Evolutionary conservation across 2,113 vertebrate species (phyloP).

Genomic region (Urocynchramus pylzowi): DNA sequence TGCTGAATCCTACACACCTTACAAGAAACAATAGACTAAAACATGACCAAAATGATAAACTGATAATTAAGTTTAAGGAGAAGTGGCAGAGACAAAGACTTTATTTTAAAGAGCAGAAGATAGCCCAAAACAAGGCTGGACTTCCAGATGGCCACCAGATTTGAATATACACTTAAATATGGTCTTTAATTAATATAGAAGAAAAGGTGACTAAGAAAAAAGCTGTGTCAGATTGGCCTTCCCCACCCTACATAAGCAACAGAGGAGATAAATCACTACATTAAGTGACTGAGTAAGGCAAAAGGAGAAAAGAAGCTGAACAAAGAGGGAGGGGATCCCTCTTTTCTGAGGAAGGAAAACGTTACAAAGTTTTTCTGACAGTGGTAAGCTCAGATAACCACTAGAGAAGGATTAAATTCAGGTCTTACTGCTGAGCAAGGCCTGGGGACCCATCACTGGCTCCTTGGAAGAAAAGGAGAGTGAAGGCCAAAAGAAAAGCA

Average conservation of each 20-base stretch:
- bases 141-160: neutral
- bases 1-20: neutral
- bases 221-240: neutral
- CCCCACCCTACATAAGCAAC: neutral
- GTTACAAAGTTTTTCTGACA: neutral
- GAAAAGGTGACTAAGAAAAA: neutral
- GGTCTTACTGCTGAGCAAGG: too few species aligned
- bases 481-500: neutral
- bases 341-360: neutral
- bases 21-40: neutral
- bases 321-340: neutral
- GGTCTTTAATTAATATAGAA: neutral
- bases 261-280: neutral
- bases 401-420: neutral
- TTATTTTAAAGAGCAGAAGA: neutral
- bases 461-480: neutral
- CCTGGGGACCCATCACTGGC: neutral
- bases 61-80: neutral
- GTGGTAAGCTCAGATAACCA: neutral
- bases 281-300: neutral
- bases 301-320: neutral
- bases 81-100: neutral
- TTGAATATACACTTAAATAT: neutral
- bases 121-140: neutral
- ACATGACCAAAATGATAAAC: neutral